Base-by-base conservation (phyloP, 2,113 vertebrate species). In the Delphinapterus leucas region DNA sequence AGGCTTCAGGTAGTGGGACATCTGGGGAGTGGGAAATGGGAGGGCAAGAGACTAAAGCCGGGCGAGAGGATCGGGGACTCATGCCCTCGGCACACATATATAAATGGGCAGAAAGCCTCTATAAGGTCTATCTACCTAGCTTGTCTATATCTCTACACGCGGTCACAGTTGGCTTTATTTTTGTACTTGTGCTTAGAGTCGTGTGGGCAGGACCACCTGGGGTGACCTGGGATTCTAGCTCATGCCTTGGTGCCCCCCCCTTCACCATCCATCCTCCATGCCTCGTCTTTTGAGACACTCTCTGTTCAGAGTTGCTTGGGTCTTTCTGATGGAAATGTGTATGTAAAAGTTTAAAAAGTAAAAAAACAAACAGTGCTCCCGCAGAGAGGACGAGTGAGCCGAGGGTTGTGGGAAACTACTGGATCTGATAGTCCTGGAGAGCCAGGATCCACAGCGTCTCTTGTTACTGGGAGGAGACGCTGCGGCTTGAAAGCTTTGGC, bases 81-180 rank as follows among this genome's bases (percentile, higher is more conserved):
- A 38, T 90, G 89, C 97, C 98, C 97, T 98, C 41, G 91, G 95
- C 96, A 97, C 97, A 97, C 92, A 73, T 93, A 95, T 98, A 97
- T 98, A 98, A 97, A 98, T 98, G 98, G 96, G 68, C 90, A 97
- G 97, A 98, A 97, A 95, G 97, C 93, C 96, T 98, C 98, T 98
- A 98, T 97, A 98, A 88, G 98, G 95, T 98, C 90, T 97, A 97
- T 88, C 98, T 98, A 98, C 96, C 95, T 98, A 98, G 96, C 88
- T 83, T 87, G 97, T 93, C 96, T 58, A 8, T 58, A 58, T 96
- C 98, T 98, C 98, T 98, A 97, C 98, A 98, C 93, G 96, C 98
- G 98, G 97, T 98, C 98, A 98, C 98, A 98, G 97, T 98, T 98
- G 87, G 97, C 98, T 99, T 98, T 99, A 98, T 99, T 98, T 99